These are phyloP conservation scores for Dione vanillae DNA, from an alignment of 2,888 invertebrate species.

Conservation along the genomic window DNA sequence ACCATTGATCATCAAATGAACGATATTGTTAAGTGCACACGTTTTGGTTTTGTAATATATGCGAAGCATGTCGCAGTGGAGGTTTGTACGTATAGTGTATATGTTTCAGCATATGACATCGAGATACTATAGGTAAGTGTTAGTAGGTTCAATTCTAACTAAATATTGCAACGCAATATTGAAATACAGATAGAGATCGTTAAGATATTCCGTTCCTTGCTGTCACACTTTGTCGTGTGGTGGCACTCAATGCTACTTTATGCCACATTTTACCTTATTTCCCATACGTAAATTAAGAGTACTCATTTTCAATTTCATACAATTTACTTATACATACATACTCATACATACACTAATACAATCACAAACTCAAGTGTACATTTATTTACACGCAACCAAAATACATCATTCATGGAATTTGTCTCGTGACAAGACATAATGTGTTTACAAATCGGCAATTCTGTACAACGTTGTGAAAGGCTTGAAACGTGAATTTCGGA, in stretches of 20 bases:
- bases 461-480: constrained; percentile 10
- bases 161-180: too few species aligned
- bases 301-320: background rate
- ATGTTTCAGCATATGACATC: background rate
- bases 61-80: constrained; percentile 11
- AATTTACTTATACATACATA: background rate
- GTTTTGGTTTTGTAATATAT: constrained; percentile 22
- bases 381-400: constrained; percentile 7
- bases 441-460: constrained; percentile 25
- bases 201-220: too few species aligned
- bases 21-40: constrained; percentile 6
- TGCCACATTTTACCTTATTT: too few species aligned
- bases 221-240: too few species aligned
- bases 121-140: background rate
- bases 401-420: constrained; percentile 30
- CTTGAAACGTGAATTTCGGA: constrained; percentile 5
- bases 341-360: background rate
- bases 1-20: background rate
- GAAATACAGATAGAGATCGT: too few species aligned
- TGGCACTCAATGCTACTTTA: too few species aligned
- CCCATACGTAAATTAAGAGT: too few species aligned
- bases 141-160: too few species aligned
- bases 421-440: constrained; percentile 27
- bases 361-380: background rate
- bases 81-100: background rate